These are phyloP conservation scores for Pammene aurita DNA, from an alignment of 2,888 invertebrate genomes.

Conservation along the genomic window DNA sequence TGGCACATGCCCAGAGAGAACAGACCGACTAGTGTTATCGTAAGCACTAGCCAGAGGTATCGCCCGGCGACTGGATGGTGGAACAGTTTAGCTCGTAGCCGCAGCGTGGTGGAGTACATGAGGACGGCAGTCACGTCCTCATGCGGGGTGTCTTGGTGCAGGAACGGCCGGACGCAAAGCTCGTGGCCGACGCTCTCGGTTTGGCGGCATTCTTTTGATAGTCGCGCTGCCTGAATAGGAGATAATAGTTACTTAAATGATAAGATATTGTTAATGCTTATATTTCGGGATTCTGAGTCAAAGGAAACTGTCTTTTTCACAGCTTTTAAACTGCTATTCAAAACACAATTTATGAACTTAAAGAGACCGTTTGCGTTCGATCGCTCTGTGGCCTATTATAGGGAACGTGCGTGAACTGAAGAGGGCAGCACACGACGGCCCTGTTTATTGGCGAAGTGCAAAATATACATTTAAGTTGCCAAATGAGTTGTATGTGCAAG, in stretches of 20 bases:
- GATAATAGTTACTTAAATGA: not conserved
- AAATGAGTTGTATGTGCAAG: no score
- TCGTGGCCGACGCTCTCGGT: slow-evolving; percentile 91
- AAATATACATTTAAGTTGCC: no score
- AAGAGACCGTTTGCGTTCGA: no score
- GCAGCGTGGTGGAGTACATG: slow-evolving; percentile 89
- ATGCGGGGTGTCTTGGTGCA: slow-evolving; percentile 90
- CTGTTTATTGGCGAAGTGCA: no score
- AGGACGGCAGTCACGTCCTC: slow-evolving; percentile 90
- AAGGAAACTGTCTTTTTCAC: no score
- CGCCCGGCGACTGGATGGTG: slow-evolving; percentile 88
- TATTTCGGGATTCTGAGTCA: no score
- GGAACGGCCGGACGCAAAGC: slow-evolving; percentile 89
- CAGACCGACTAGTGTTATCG: slow-evolving; percentile 82
- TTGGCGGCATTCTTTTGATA: slow-evolving; percentile 87
- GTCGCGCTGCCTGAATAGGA: slow-evolving; percentile 86
- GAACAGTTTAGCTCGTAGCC: slow-evolving; percentile 89
- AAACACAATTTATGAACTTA: no score
- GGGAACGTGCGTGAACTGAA: no score
- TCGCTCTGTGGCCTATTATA: no score
- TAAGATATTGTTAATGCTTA: no score
- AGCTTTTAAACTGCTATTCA: no score
- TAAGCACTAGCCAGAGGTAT: slow-evolving; percentile 85
- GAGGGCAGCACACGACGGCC: no score
- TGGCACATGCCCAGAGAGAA: slow-evolving; percentile 89